Evolutionary conservation across 1,140 invertebrate genomes (phyloP), one percentile per base, ranked within the genome.

Genomic region (Trissolcus basalis): DNA sequence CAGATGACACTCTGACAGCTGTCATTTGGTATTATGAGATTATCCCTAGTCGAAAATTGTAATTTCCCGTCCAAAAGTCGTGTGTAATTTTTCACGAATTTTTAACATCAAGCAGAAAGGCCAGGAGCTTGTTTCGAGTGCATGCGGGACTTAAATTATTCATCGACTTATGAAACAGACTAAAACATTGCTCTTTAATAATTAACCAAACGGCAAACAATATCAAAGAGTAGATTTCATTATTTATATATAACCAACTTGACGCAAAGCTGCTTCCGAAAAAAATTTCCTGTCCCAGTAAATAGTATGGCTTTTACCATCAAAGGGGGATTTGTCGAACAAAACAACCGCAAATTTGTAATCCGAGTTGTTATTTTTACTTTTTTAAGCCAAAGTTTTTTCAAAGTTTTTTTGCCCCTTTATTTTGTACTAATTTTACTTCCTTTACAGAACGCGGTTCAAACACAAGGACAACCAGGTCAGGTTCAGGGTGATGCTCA

Each of bases 391-490:
- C n/a, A n/a, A n/a, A n/a, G n/a, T n/a, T n/a, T n/a, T n/a, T n/a
- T n/a, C n/a, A n/a, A n/a, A n/a, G n/a, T n/a, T n/a, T n/a, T n/a
- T n/a, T n/a, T n/a, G n/a, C n/a, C n/a, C n/a, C n/a, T n/a, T n/a
- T n/a, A n/a, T n/a, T 13, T 3, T 44, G 11, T n/a, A 14, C 12
- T 43, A n/a, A 44, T 44, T 44, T 13, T 7, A 13, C 13, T 70
- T 71, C 43, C 88, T 65, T 90, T 90, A 35, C 89, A 94, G 92
- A 93, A 93, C 80, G 89, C 92, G 19, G 78, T 94, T 19, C 94
- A 97, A 83, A 94, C 95, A 1, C 92, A 93, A 75, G 92, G 89
- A 80, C 81, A 93, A 91, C 86, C 92, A 82, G 87, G 92, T 84
- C 78, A 90, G 49, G 85, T 89, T 89, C 84, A 93, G 87, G 90